Percentiles rank a stretch among this genome's conserved stretches.
Evolutionary conservation across 2,888 invertebrate species (phyloP).

Genomic region (Synergus laeviventris): DNA sequence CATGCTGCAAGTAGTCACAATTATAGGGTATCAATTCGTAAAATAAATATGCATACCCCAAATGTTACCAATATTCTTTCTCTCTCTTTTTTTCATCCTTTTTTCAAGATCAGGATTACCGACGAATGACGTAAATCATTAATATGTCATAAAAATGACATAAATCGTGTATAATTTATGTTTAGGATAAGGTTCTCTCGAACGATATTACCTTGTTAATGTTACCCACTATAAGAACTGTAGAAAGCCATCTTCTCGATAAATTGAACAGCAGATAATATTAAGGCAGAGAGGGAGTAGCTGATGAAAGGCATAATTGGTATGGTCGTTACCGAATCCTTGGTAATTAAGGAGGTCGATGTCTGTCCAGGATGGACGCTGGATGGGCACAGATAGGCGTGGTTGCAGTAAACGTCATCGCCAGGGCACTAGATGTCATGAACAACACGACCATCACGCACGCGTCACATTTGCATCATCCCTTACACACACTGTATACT

Average conservation of each 20-base stretch:
- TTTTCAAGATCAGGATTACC: background rate
- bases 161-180: background rate
- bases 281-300: background rate
- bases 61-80: background rate
- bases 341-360: constrained; percentile 68
- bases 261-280: background rate
- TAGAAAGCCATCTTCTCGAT: background rate
- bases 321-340: constrained; percentile 58
- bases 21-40: background rate
- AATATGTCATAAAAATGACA: too few species aligned
- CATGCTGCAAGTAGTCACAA: background rate
- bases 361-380: constrained; percentile 62
- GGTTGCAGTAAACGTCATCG: constrained; percentile 74
- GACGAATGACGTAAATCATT: background rate
- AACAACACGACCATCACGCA: constrained; percentile 65
- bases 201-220: too few species aligned
- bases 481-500: constrained; percentile 52
- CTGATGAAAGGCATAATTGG: constrained; percentile 52
- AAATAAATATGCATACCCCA: background rate
- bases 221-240: too few species aligned
- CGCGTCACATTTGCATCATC: constrained; percentile 71
- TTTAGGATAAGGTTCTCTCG: too few species aligned
- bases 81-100: background rate
- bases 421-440: constrained; percentile 74
- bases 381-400: constrained; percentile 61